Conservation (phyloP, 2,797 vertebrate species). For the Urophycis tenuis region DNA sequence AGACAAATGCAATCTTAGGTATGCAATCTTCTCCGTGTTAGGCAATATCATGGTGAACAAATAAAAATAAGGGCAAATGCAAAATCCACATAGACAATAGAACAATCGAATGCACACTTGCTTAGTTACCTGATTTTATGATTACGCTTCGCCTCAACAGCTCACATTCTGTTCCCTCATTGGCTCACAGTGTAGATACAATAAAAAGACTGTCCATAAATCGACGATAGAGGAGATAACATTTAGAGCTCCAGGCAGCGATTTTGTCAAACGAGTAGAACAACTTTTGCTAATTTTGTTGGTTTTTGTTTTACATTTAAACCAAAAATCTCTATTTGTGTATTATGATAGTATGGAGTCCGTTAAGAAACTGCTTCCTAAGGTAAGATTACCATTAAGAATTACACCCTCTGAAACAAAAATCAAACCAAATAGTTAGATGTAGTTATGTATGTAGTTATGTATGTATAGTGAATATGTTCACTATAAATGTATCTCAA, state of each 20-base stretch:
- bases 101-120: no score
- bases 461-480: neutral
- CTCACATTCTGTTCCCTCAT: constrained; percentile 21
- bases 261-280: neutral
- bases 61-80: no score
- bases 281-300: neutral
- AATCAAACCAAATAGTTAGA: no score
- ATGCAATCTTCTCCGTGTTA: no score
- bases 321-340: constrained; percentile 41
- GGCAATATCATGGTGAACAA: no score
- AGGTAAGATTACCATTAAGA: constrained; percentile 49
- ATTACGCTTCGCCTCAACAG: constrained; percentile 24
- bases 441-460: constrained; percentile 8
- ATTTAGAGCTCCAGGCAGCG: neutral
- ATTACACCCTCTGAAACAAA: neutral
- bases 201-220: constrained; percentile 8
- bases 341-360: neutral
- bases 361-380: constrained; percentile 61
- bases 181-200: constrained; percentile 36
- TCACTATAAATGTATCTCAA: no score
- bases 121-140: constrained; percentile 20
- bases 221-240: neutral
- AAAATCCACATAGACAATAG: no score
- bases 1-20: no score
- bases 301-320: neutral